A percentile compares a stretch with the other conserved stretches of the same genome.
These are phyloP conservation scores for Chloropsis hardwickii DNA, from an alignment of 2,113 vertebrate genomes.

Conservation along the genomic window DNA sequence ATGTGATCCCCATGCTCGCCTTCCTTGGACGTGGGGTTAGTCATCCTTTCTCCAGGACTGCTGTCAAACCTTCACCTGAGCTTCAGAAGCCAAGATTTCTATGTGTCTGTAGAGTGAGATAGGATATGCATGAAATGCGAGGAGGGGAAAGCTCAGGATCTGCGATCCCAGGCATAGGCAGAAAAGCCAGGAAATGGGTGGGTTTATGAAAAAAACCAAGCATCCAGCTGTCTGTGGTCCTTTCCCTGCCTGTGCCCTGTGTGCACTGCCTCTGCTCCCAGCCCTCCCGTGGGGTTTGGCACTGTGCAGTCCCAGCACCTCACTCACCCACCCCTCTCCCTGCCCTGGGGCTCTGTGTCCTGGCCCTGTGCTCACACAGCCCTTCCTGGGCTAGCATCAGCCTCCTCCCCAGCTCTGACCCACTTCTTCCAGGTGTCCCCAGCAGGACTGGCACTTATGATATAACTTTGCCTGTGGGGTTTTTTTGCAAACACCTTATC, in stretches of 20 bases:
- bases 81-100: not conserved
- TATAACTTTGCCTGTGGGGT: not conserved
- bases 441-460: not conserved
- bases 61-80: not conserved
- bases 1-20: conserved; percentile 85
- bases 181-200: not conserved
- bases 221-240: not conserved
- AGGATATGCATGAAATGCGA: not conserved
- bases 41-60: not conserved
- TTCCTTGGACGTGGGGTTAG: conserved; percentile 88
- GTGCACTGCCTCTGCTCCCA: not conserved
- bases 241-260: not conserved
- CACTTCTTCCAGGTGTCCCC: not conserved
- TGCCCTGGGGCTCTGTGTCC: not conserved
- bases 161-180: not conserved
- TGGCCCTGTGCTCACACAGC: rapidly evolving
- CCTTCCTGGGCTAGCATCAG: not conserved
- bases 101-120: not conserved
- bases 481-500: not conserved
- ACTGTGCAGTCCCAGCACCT: not conserved
- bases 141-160: not conserved
- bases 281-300: rapidly evolving
- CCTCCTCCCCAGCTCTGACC: not conserved
- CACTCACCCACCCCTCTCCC: rapidly evolving
- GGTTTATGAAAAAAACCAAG: not conserved